Conservation (phyloP, 2,888 invertebrate genomes). For the Metallyticus violacea region DNA sequence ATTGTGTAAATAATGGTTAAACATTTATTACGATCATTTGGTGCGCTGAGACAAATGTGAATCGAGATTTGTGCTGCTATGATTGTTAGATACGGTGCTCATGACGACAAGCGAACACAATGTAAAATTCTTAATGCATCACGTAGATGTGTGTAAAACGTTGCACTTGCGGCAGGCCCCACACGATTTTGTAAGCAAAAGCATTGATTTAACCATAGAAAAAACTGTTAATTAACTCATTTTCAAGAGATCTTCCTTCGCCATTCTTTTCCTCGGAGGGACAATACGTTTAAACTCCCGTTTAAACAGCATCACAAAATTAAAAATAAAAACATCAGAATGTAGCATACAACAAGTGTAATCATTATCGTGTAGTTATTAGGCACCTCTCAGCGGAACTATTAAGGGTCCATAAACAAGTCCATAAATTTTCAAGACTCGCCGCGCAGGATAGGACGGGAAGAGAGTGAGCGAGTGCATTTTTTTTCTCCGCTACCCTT, state of each 20-base stretch:
- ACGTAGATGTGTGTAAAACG: no score
- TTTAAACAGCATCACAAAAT: neutral
- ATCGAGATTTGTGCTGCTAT: no score
- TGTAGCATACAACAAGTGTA: neutral
- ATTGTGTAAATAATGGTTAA: no score
- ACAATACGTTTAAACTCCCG: neutral
- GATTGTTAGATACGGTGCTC: no score
- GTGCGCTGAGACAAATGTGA: no score
- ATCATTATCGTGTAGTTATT: neutral
- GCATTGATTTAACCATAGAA: neutral
- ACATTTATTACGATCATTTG: no score
- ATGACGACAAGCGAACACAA: no score
- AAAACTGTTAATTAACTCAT: constrained; percentile 4
- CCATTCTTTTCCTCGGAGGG: neutral
- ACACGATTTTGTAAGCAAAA: neutral
- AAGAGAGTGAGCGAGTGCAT: neutral
- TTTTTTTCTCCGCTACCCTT: neutral
- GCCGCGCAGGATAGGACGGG: neutral
- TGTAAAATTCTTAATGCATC: no score
- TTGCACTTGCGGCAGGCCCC: no score
- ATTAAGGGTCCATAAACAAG: neutral
- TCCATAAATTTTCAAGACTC: neutral
- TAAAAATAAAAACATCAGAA: neutral
- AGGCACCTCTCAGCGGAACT: neutral
- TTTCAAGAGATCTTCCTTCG: neutral